phyloP scores from a whole-genome alignment of 2,113 vertebrate genomes.

The Thomomys bottae region DNA sequence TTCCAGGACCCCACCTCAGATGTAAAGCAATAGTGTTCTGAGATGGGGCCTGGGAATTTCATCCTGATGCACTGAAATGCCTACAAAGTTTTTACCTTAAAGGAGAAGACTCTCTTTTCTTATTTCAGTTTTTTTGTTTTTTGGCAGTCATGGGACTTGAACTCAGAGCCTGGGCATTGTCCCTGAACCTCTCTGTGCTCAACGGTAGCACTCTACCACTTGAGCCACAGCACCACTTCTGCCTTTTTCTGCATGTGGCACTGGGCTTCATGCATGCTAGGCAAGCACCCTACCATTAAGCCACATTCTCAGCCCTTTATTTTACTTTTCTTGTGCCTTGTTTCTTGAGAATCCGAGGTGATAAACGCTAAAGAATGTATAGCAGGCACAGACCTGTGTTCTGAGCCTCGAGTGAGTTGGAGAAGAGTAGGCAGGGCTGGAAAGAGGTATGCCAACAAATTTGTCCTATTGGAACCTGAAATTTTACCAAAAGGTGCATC shows the following conservation, averaged over 20 bases:
- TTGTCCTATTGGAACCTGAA: conserved; percentile 40
- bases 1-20: background rate
- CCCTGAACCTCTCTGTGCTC: no score
- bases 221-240: no score
- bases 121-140: no score
- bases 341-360: conserved; percentile 36
- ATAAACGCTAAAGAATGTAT: conserved; percentile 62
- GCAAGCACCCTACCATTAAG: no score
- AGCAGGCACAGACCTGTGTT: conserved; percentile 73
- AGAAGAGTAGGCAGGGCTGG: conserved; percentile 49
- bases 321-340: conserved; percentile 11
- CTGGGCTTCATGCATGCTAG: no score
- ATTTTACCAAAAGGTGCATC: conserved; percentile 30
- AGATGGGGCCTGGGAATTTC: background rate
- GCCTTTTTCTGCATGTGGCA: no score
- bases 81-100: background rate
- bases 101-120: background rate
- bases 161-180: no score
- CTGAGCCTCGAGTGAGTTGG: conserved; percentile 27
- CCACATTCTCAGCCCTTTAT: no score
- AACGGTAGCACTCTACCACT: no score
- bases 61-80: background rate
- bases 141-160: no score
- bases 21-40: background rate
- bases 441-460: conserved; percentile 55